phyloP scores from a whole-genome alignment of 37 sponge, comb jelly and placozoan species.

The Ianthella basta region DNA sequence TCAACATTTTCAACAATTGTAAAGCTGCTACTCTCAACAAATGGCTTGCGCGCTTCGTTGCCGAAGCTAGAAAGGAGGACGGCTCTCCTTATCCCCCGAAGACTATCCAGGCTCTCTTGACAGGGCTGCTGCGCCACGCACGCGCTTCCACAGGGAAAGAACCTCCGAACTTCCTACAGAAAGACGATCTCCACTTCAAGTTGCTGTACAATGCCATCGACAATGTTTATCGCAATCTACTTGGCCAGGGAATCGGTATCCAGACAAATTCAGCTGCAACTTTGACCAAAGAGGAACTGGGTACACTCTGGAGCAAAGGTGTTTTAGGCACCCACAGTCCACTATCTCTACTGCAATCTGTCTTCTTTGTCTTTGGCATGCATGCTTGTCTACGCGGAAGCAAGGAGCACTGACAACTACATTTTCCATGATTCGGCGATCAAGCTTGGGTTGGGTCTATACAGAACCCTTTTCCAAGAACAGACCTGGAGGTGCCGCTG shows the following conservation, averaged over 20 bases:
- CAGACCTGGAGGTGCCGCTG: too few relatives aligned
- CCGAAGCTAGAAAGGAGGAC: constrained; percentile 19
- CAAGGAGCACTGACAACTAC: constrained; percentile 39
- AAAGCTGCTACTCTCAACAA: neutral
- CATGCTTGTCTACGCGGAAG: too few relatives aligned
- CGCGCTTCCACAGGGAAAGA: neutral
- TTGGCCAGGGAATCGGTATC: neutral
- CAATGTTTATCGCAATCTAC: constrained; percentile 19
- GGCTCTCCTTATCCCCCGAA: constrained; percentile 14
- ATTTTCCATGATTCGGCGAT: constrained; percentile 10
- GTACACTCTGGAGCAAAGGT: neutral
- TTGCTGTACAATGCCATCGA: constrained; percentile 18
- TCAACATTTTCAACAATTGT: neutral
- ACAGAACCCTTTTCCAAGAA: too few relatives aligned
- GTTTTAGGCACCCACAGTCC: neutral
- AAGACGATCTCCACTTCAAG: constrained; percentile 21
- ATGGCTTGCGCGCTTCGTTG: constrained; percentile 15
- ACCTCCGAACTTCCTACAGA: constrained; percentile 13
- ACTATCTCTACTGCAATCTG: constrained; percentile 39
- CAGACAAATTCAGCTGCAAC: neutral
- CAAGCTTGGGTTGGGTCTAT: neutral
- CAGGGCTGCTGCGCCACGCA: neutral
- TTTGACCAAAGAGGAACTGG: neutral
- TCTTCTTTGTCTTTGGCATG: constrained; percentile 56
- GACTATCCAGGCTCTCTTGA: neutral